Evolutionary conservation across 2,888 invertebrate species (phyloP).

Genomic region (Hecatera dysodea): DNA sequence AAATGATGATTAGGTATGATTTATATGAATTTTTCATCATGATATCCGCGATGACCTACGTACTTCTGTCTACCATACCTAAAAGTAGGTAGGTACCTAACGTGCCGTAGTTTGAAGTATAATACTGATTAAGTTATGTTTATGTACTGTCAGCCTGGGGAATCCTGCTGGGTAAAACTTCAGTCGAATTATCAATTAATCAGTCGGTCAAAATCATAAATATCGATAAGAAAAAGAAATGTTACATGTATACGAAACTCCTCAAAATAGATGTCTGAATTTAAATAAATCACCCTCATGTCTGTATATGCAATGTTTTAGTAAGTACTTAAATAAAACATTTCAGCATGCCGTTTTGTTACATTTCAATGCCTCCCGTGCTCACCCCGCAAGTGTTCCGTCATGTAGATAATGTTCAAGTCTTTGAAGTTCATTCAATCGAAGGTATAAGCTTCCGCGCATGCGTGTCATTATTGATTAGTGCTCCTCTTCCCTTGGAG

Average conservation of each 20-base stretch:
- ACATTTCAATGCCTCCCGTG: neutral
- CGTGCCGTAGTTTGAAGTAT: too few relatives aligned
- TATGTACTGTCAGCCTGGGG: too few relatives aligned
- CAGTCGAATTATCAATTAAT: too few relatives aligned
- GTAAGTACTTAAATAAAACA: too few relatives aligned
- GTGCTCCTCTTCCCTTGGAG: constrained; percentile 2
- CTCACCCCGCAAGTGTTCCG: neutral
- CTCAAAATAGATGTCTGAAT: neutral
- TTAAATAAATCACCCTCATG: neutral
- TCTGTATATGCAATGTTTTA: neutral
- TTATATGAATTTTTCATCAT: too few relatives aligned
- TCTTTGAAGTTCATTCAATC: constrained; percentile 49
- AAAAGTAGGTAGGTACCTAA: too few relatives aligned
- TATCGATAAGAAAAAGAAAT: neutral
- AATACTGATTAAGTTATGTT: too few relatives aligned
- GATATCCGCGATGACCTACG: too few relatives aligned
- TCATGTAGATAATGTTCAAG: constrained; percentile 29
- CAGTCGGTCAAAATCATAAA: too few relatives aligned
- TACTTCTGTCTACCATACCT: too few relatives aligned
- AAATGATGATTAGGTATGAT: too few relatives aligned
- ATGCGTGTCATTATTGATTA: constrained; percentile 74
- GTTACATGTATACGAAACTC: neutral
- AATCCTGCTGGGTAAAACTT: too few relatives aligned
- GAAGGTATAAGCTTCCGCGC: constrained; percentile 59
- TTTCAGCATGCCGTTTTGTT: neutral